Percentiles rank a stretch among this genome's conserved stretches.
Conservation (phyloP, 2,113 vertebrate species). For the Pipa parva region DNA sequence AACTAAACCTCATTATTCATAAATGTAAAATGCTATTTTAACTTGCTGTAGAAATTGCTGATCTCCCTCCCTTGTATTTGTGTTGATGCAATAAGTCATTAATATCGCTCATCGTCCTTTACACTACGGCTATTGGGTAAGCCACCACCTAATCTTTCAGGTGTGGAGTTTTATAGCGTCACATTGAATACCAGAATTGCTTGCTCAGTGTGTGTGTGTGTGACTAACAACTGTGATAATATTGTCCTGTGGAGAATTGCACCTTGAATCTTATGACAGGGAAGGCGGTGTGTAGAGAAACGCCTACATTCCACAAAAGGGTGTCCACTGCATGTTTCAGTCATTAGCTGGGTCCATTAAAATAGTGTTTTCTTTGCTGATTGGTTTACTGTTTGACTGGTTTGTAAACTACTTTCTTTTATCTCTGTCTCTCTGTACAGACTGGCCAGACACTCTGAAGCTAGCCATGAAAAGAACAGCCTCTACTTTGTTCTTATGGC, state of each 20-base stretch:
- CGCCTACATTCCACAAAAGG: slow-evolving; percentile 29
- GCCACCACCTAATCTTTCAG: slow-evolving; percentile 14
- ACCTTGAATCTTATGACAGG: slow-evolving; percentile 10
- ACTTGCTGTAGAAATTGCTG: too few species aligned
- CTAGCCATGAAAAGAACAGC: slow-evolving; percentile 50
- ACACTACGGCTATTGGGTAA: too few species aligned
- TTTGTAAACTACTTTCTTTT: slow-evolving; percentile 3
- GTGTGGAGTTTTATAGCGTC: slow-evolving; percentile 25
- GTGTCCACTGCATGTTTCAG: slow-evolving; percentile 3
- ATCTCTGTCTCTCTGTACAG: slow-evolving; percentile 55
- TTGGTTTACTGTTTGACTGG: background rate
- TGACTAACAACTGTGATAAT: slow-evolving; percentile 14
- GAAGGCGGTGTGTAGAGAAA: slow-evolving; percentile 5
- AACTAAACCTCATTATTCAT: too few species aligned
- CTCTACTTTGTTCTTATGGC: slow-evolving; percentile 58
- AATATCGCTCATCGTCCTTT: too few species aligned
- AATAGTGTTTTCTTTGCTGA: background rate
- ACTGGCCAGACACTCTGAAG: slow-evolving; percentile 54
- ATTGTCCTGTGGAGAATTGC: background rate
- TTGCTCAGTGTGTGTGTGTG: slow-evolving; percentile 28
- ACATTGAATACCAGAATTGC: slow-evolving; percentile 14
- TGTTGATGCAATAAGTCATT: background rate
- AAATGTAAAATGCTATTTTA: too few species aligned
- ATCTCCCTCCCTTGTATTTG: background rate
- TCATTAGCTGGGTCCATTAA: slow-evolving; percentile 14